Conservation (phyloP, 2,113 vertebrate genomes). For the Microtus montanus region DNA sequence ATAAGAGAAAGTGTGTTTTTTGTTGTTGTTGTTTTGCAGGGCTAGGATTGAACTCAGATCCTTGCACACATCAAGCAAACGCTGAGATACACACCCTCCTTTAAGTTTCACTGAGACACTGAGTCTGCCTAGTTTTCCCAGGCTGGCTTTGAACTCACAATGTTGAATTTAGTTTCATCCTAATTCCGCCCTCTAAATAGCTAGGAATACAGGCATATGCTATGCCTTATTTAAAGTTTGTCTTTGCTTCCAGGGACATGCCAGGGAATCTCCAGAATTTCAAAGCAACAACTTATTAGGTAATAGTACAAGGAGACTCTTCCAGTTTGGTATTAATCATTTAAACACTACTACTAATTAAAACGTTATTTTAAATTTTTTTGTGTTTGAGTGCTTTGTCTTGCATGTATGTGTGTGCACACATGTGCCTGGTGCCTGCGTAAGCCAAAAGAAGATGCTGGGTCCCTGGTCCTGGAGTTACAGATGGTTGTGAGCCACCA, state of each 20-base stretch:
- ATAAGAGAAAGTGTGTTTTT: background rate
- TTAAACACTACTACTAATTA: background rate
- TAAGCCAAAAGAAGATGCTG: background rate
- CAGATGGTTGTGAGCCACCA: background rate
- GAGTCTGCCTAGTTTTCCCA: background rate
- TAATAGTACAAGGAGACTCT: background rate
- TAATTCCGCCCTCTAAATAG: background rate
- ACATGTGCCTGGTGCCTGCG: background rate
- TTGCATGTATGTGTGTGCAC: background rate
- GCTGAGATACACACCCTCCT: background rate
- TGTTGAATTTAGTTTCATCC: background rate
- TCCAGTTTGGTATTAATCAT: background rate
- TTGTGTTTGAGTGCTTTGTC: background rate
- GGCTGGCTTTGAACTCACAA: background rate
- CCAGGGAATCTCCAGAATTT: conserved; percentile 22
- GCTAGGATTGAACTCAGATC: background rate
- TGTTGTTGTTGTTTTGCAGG: background rate
- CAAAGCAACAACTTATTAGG: conserved; percentile 7
- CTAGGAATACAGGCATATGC: background rate
- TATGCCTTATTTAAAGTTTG: background rate
- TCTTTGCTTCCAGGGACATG: background rate
- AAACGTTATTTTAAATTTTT: background rate
- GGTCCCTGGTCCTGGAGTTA: background rate
- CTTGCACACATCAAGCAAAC: background rate
- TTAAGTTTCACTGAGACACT: background rate